Base-by-base conservation (phyloP, 2,113 vertebrate species). In the Oreochromis niloticus region DNA sequence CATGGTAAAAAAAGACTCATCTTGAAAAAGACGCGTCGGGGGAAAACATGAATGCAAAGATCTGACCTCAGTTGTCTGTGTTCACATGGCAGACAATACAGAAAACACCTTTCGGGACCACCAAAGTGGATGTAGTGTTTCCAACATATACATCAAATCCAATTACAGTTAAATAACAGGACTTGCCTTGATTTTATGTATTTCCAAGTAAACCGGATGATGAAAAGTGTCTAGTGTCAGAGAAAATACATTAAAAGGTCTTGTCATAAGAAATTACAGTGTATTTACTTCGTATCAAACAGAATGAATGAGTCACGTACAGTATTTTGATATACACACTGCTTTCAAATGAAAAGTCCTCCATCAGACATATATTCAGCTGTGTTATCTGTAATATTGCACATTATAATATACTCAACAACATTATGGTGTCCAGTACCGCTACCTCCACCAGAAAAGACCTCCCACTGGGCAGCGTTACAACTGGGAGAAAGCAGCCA, bases 351-450 rank as follows among this genome's bases (percentile, higher is more conserved):
- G 19, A 71, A 87, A 86, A 85, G 66, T 88, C 81, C 79, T 84
- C 84, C 12, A 63, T 57, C 12, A 63, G 88, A 84, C 80, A 82
- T 73, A 30, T 46, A 75, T 82, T 81, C 81, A 85, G 91, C 56
- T 83, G 30, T 81, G 84, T 88, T 83, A 84, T 90, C 85, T 90
- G 87, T 88, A 93, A 91, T 96, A 96, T 96, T 95, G 95, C 95
- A 96, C 95, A 93, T 91, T 85, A 89, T 87, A 56, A 82, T 57
- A 32, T 14, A 90, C 71, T 80, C 84, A 78, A 68, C 0, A 41
- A 93, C 59, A 81, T 32, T 86, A 55, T 83, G 80, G 71, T 89
- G 82, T 80, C 34, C 11, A 88, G 85, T 85, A 90, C 83, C 13
- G 7, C 56, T 55, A 78, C 80, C 68, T 85, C 87, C 90, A 86